Percentiles rank a stretch among this genome's conserved stretches.
Evolutionary conservation across 1,140 invertebrate genomes (phyloP).

Genomic region (Diorhabda sublineata): DNA sequence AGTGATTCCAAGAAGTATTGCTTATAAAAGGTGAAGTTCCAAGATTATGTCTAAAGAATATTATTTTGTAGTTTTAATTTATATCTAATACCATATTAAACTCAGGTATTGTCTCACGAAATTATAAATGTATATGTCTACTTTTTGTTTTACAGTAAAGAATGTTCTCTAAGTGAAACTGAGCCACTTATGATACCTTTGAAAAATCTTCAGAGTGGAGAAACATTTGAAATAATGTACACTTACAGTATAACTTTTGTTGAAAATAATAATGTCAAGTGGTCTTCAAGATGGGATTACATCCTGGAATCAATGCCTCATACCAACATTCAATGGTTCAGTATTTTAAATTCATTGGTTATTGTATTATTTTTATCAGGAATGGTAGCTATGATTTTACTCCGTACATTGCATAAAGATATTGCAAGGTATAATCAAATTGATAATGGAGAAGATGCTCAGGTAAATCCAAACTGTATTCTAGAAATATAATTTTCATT

Average conservation of each 20-base stretch:
- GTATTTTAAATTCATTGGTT: slow-evolving; percentile 85
- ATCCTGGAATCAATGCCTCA: slow-evolving; percentile 97
- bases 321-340: slow-evolving; percentile 99
- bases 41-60: neutral
- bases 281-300: slow-evolving; percentile 99
- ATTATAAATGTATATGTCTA: neutral
- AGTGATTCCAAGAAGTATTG: slow-evolving; percentile 49
- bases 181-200: slow-evolving; percentile 40
- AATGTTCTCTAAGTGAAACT: slow-evolving; percentile 21
- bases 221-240: slow-evolving; percentile 68
- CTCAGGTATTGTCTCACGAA: neutral
- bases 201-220: slow-evolving; percentile 54
- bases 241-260: slow-evolving; percentile 83
- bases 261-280: slow-evolving; percentile 83
- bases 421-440: slow-evolving; percentile 98
- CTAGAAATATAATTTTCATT: too few species aligned
- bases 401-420: slow-evolving; percentile 96
- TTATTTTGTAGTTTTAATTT: neutral
- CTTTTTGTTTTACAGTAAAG: slow-evolving; percentile 19
- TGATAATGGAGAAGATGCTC: slow-evolving; percentile 92
- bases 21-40: slow-evolving; percentile 33
- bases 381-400: slow-evolving; percentile 99
- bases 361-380: slow-evolving; percentile 89
- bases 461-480: slow-evolving; percentile 46
- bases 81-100: slow-evolving; percentile 8